Conservation (phyloP, 2,113 vertebrate genomes). For the Amblyopsis rosae region DNA sequence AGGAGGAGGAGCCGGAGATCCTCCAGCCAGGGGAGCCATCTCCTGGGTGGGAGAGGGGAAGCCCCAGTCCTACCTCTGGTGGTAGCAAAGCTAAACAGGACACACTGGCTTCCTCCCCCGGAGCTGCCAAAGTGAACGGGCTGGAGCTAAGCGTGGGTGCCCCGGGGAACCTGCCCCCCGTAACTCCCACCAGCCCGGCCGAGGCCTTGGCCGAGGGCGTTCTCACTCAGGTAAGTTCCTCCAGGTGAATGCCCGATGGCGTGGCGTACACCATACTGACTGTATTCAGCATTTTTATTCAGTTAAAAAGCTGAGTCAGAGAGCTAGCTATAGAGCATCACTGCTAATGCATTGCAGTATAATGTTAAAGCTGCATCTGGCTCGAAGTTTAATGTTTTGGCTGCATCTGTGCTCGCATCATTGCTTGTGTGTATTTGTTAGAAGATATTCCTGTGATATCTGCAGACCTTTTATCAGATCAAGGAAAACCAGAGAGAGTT, state of each 20-base stretch:
- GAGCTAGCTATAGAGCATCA: conserved; percentile 50
- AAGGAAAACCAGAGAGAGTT: conserved; percentile 44
- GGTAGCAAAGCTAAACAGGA: conserved; percentile 53
- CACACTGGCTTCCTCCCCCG: conserved; percentile 58
- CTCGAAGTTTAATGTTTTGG: too few species aligned
- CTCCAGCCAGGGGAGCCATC: conserved; percentile 82
- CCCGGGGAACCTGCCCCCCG: conserved; percentile 77
- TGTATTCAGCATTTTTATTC: conserved; percentile 55
- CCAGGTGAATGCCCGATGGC: conserved; percentile 26
- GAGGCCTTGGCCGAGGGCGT: conserved; percentile 93
- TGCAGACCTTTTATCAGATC: conserved; percentile 39
- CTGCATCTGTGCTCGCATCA: conserved; percentile 39
- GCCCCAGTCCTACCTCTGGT: conserved; percentile 50
- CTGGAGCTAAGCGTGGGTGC: conserved; percentile 83
- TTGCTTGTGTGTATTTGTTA: conserved; percentile 41
- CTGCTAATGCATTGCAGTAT: conserved; percentile 35
- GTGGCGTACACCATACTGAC: conserved; percentile 50
- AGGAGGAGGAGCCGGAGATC: conserved; percentile 88
- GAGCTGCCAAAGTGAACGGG: conserved; percentile 76
- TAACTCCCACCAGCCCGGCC: conserved; percentile 89
- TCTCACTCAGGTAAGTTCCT: conserved; percentile 86
- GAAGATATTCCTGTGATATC: conserved; percentile 29
- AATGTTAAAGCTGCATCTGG: conserved; percentile 36
- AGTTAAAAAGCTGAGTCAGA: conserved; percentile 65
- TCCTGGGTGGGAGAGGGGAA: conserved; percentile 76